These are phyloP conservation scores for Nomada fabriciana DNA, from an alignment of 2,888 invertebrate genomes.

Conservation along the genomic window DNA sequence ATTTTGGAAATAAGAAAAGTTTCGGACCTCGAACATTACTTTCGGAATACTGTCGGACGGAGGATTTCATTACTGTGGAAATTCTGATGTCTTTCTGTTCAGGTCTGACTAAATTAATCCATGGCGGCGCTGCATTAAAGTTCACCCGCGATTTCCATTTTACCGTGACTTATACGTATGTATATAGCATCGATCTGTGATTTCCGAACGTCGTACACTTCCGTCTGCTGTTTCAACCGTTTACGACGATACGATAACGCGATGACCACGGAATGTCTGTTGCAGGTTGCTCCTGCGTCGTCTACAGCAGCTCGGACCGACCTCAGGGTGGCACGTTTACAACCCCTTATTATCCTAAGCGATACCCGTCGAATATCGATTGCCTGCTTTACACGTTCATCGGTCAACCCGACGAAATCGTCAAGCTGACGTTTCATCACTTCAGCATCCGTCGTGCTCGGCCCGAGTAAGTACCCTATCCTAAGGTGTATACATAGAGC, in stretches of 20 bases:
- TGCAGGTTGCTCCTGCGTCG: conserved; percentile 93
- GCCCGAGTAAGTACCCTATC: conserved; percentile 87
- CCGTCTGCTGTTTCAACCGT: not conserved
- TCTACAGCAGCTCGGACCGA: conserved; percentile 92
- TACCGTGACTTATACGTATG: not conserved
- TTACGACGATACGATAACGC: conserved; percentile 1
- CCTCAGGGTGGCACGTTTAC: conserved; percentile 92
- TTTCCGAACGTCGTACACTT: not conserved
- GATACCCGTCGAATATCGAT: conserved; percentile 90
- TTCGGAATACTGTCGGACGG: conserved; percentile 58
- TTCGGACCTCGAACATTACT: conserved; percentile 41
- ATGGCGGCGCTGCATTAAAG: not conserved
- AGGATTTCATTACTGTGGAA: conserved; percentile 62
- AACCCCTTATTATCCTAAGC: conserved; percentile 93
- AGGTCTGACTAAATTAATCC: conserved; percentile 12
- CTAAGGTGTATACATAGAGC: not conserved
- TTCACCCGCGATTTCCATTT: conserved; percentile 19
- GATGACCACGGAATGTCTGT: conserved; percentile 67
- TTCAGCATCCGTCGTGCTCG: conserved; percentile 90
- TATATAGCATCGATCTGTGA: not conserved
- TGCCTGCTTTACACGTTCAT: conserved; percentile 94
- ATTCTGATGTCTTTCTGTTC: conserved; percentile 42
- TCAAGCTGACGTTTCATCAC: conserved; percentile 92
- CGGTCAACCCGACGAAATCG: conserved; percentile 91
- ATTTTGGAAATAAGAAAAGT: conserved; percentile 72